phyloP scores from a whole-genome alignment of 1,140 invertebrate genomes.

The Tetranychus urticae region DNA sequence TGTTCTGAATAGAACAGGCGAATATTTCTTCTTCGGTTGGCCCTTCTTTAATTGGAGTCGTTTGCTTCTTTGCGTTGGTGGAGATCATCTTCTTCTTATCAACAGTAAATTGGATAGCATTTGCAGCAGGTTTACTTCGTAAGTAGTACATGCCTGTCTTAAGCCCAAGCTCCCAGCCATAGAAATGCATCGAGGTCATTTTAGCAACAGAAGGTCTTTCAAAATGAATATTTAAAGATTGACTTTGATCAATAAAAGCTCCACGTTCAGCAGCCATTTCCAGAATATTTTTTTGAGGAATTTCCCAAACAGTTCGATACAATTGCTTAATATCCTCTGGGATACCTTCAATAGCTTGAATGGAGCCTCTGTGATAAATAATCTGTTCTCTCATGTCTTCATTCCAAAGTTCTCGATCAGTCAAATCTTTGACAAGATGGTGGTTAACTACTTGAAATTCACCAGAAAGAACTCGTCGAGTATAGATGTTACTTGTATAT shows the following conservation, averaged over 20 bases:
- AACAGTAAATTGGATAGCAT: constrained; percentile 92
- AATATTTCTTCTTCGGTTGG: constrained; percentile 45
- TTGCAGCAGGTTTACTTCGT: constrained; percentile 80
- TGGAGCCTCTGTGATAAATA: constrained; percentile 70
- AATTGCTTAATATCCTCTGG: constrained; percentile 67
- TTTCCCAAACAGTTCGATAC: constrained; percentile 98
- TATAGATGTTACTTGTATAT: constrained; percentile 93
- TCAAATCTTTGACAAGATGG: constrained; percentile 78
- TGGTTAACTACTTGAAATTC: constrained; percentile 82
- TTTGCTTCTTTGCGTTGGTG: not conserved
- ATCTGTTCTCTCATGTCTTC: constrained; percentile 90
- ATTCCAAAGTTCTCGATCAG: constrained; percentile 70
- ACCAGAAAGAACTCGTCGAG: constrained; percentile 71
- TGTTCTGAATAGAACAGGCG: constrained; percentile 66
- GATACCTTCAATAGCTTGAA: constrained; percentile 71
- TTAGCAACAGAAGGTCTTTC: constrained; percentile 78
- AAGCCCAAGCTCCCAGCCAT: constrained; percentile 74
- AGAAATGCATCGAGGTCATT: constrained; percentile 93
- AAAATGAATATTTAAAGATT: constrained; percentile 89
- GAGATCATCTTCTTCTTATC: constrained; percentile 49
- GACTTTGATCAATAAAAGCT: constrained; percentile 95
- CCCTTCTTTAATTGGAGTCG: constrained; percentile 7
- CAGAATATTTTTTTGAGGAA: constrained; percentile 74
- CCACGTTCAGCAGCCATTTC: constrained; percentile 95
- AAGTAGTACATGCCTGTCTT: constrained; percentile 99